Evolutionary conservation across 2,113 vertebrate genomes (phyloP).

Genomic region (Turnix velox): DNA sequence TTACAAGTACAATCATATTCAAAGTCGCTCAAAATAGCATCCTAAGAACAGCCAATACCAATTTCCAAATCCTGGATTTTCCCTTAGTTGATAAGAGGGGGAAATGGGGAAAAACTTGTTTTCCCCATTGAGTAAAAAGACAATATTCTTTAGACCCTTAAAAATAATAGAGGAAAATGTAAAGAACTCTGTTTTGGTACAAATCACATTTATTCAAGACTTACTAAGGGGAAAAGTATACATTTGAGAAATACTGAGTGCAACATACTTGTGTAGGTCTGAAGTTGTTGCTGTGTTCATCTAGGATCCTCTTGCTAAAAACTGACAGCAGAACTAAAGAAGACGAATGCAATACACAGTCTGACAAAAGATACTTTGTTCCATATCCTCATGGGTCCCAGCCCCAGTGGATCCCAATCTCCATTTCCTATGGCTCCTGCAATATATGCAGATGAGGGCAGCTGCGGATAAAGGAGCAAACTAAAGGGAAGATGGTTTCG

Average conservation of each 20-base stretch:
- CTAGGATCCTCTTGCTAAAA: background rate
- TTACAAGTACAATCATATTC: background rate
- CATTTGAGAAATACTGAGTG: accelerated
- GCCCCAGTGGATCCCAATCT: background rate
- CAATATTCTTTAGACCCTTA: background rate
- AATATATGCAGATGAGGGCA: accelerated
- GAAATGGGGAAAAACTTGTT: background rate
- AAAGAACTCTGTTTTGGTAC: background rate
- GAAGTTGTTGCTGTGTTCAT: background rate
- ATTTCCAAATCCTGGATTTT: background rate
- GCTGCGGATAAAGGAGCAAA: background rate
- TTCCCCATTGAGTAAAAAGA: background rate
- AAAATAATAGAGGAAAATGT: background rate
- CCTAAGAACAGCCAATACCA: background rate
- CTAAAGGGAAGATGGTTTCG: background rate
- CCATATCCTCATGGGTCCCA: background rate
- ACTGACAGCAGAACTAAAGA: background rate
- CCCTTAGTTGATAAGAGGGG: background rate
- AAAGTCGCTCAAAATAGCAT: background rate
- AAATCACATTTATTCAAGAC: background rate
- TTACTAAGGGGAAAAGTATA: background rate
- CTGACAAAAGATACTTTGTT: background rate
- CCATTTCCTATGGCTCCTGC: background rate
- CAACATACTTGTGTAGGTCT: background rate
- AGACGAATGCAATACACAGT: background rate